phyloP scores from a whole-genome alignment of 2,797 vertebrate genomes.

The Benthosema pterotum region DNA sequence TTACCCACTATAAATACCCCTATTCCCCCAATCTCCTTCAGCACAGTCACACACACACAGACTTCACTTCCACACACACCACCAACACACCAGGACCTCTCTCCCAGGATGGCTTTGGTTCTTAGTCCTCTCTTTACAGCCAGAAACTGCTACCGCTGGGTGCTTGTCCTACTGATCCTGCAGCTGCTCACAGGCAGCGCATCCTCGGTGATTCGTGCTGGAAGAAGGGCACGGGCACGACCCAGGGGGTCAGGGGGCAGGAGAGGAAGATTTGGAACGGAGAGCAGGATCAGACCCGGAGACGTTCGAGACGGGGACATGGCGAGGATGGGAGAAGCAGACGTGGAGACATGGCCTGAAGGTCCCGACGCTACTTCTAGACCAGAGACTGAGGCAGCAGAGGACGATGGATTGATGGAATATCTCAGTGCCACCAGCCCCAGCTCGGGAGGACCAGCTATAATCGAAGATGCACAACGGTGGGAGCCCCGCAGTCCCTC shows the following conservation, averaged over 20 bases:
- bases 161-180: slow-evolving; percentile 53
- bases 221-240: slow-evolving; percentile 17
- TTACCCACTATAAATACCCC: slow-evolving; percentile 80
- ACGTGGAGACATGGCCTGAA: slow-evolving; percentile 34
- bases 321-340: slow-evolving; percentile 22
- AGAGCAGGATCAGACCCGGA: slow-evolving; percentile 39
- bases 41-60: slow-evolving; percentile 47
- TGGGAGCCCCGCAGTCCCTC: slow-evolving; percentile 80
- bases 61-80: slow-evolving; percentile 29
- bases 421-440: slow-evolving; percentile 17
- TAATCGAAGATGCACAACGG: slow-evolving; percentile 37
- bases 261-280: slow-evolving; percentile 4
- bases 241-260: slow-evolving; percentile 22
- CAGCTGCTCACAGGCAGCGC: slow-evolving; percentile 50
- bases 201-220: slow-evolving; percentile 15
- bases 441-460: slow-evolving; percentile 36
- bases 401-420: slow-evolving; percentile 30
- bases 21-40: slow-evolving; percentile 52
- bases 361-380: slow-evolving; percentile 20
- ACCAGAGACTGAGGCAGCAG: slow-evolving; percentile 15
- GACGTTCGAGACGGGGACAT: slow-evolving; percentile 29
- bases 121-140: slow-evolving; percentile 30
- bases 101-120: slow-evolving; percentile 31
- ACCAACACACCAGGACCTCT: slow-evolving; percentile 29
- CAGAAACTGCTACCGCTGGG: slow-evolving; percentile 27